A percentile compares a stretch with the other conserved stretches of the same genome.
Evolutionary conservation across 2,113 vertebrate species (phyloP).

Genomic region (Halichoeres trimaculatus): DNA sequence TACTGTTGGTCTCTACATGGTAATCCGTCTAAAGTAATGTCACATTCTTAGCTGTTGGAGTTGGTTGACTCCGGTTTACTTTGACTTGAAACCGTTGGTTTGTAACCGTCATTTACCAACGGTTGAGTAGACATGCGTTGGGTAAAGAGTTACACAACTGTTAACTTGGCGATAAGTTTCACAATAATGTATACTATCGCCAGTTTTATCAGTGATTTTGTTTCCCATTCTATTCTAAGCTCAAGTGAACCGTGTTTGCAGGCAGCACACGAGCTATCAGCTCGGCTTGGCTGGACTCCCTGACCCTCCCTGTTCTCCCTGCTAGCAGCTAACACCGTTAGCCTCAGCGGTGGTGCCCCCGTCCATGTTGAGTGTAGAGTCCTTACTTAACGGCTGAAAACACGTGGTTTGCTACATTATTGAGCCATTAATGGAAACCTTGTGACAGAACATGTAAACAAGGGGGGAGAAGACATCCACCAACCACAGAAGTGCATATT

Average conservation of each 20-base stretch:
- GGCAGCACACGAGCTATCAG: constrained; percentile 29
- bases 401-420: constrained; percentile 77
- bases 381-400: constrained; percentile 60
- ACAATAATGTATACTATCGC: neutral
- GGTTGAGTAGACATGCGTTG: neutral
- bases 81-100: neutral
- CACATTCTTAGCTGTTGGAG: neutral
- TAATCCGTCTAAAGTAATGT: neutral
- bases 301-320: constrained; percentile 12
- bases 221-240: neutral
- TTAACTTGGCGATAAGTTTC: constrained; percentile 2
- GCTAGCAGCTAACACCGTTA: constrained; percentile 56
- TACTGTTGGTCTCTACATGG: fast-evolving
- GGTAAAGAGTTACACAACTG: neutral
- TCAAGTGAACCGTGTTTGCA: constrained; percentile 12
- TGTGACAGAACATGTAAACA: constrained; percentile 74
- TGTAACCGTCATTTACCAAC: neutral
- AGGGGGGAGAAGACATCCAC: constrained; percentile 6
- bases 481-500: constrained; percentile 21
- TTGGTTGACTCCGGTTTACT: neutral
- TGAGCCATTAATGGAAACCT: constrained; percentile 74
- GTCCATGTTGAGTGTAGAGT: constrained; percentile 70
- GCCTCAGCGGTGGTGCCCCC: constrained; percentile 29
- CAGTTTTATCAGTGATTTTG: neutral
- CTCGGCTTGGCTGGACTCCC: constrained; percentile 1